A percentile compares a stretch with the other conserved stretches of the same genome.
Evolutionary conservation across 2,113 vertebrate species (phyloP).

Genomic region (Chascanopsetta lugubris): DNA sequence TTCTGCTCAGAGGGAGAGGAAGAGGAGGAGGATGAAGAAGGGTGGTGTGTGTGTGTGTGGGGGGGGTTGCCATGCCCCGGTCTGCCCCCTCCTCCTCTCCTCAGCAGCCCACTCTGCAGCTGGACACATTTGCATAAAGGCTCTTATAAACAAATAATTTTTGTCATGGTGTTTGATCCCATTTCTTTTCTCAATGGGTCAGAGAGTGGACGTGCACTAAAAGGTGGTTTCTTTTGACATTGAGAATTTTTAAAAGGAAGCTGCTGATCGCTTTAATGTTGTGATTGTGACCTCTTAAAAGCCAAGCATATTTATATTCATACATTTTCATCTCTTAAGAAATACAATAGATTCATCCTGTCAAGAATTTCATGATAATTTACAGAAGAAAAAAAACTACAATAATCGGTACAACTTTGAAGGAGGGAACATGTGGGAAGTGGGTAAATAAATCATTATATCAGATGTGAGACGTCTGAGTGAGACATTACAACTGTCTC

Average conservation of each 20-base stretch:
- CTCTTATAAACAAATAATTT: constrained; percentile 39
- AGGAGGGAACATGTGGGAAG: background rate
- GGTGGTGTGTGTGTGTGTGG: background rate
- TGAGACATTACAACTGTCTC: too few relatives aligned
- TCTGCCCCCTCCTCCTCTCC: background rate
- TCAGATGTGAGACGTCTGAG: constrained; percentile 1
- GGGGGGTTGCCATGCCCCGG: constrained; percentile 9
- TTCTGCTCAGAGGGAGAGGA: background rate
- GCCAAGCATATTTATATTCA: constrained; percentile 38
- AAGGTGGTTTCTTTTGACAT: constrained; percentile 11
- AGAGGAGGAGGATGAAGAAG: background rate
- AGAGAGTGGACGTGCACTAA: constrained; percentile 12
- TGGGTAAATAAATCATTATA: too few relatives aligned
- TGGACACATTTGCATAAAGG: constrained; percentile 36
- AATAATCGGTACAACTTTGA: constrained; percentile 1
- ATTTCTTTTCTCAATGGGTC: background rate
- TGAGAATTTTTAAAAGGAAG: constrained; percentile 41
- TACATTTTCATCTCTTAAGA: constrained; percentile 8
- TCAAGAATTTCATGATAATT: constrained; percentile 9
- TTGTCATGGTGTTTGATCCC: background rate
- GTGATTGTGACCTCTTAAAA: constrained; percentile 42
- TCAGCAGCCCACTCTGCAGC: constrained; percentile 12
- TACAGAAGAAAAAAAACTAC: constrained; percentile 4
- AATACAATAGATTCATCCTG: background rate
- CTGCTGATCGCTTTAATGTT: constrained; percentile 49